Evolutionary conservation across 2,888 invertebrate species (phyloP), one percentile per base, ranked within the genome.

Genomic region (Subacronicta megacephala): DNA sequence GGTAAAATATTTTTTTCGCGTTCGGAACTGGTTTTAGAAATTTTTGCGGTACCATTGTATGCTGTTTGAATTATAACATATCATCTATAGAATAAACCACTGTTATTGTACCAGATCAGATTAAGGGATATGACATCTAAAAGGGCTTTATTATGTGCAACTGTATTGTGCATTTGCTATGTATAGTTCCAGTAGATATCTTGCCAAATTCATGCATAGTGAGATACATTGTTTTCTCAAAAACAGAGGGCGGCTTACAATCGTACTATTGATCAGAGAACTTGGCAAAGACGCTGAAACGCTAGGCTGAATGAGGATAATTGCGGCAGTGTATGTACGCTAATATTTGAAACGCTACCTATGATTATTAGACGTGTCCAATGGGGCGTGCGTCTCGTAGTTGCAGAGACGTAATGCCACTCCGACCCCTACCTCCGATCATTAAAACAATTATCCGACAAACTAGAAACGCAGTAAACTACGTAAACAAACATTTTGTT

Each of bases 401-500:
- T 12, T 18, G 35, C 33, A 45, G 61, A 72, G 60, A 66, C 80
- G 76, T 62, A 80, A 53, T 79, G 52, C 62, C 72, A 69, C 78
- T 81, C 54, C 76, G 78, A 84, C 78, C 81, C 58, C 59, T 74
- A 63, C 54, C 64, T 63, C 72, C 64, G 60, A 71, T 77, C 69
- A 77, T 83, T 76, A 82, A 79, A 83, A 80, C 78, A 85, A 87
- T 83, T 83, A 82, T 66, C 77, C 66, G 60, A 73, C 72, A 61
- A 72, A 75, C 77, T 76, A 78, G 80, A 78, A 79, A 73, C 79
- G 77, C 77, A 77, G 75, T 77, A 76, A 71, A 62, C 47, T 65
- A 52, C 29, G 59, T 78, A 76, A 75, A 81, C 70, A 80, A 74
- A 75, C 61, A 66, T 66, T 66, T 44, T 77, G 77, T 77, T 78